A percentile compares a stretch with the other conserved stretches of the same genome.
phyloP scores from a whole-genome alignment of 2,888 invertebrate genomes.

The Salpingus planirostris region DNA sequence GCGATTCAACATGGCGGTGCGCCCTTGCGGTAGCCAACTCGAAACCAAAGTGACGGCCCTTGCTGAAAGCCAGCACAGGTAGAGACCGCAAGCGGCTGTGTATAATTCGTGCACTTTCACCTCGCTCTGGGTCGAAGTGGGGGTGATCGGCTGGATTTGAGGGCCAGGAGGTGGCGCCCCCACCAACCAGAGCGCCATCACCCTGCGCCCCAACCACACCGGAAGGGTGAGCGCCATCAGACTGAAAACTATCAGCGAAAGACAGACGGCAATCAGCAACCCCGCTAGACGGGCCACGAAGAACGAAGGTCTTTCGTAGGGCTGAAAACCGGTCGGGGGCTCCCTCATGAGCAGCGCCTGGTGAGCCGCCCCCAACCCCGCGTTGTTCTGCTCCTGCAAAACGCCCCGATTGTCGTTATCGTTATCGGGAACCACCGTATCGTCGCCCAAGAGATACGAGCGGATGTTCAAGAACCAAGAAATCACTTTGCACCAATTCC shows the following conservation, averaged over 20 bases:
- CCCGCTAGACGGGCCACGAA: slow-evolving; percentile 63
- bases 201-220: slow-evolving; percentile 79
- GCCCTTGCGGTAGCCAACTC: slow-evolving; percentile 85
- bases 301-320: slow-evolving; percentile 77
- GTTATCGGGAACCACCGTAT: too few species aligned
- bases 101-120: slow-evolving; percentile 83
- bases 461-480: slow-evolving; percentile 79
- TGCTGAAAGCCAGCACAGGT: slow-evolving; percentile 89
- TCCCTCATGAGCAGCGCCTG: slow-evolving; percentile 82
- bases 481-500: slow-evolving; percentile 77
- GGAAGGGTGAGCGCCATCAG: slow-evolving; percentile 81
- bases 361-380: slow-evolving; percentile 69
- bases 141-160: slow-evolving; percentile 26
- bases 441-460: slow-evolving; percentile 79
- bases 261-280: slow-evolving; percentile 68
- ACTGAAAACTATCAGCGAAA: slow-evolving; percentile 77
- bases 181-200: slow-evolving; percentile 80
- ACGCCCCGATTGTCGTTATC: slow-evolving; percentile 25
- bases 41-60: slow-evolving; percentile 73
- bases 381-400: slow-evolving; percentile 35
- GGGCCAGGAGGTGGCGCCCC: slow-evolving; percentile 42
- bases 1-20: slow-evolving; percentile 63
- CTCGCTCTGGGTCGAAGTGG: slow-evolving; percentile 21
- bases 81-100: slow-evolving; percentile 89
- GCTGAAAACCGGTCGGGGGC: slow-evolving; percentile 67